Percentiles rank a stretch among this genome's conserved stretches.
Evolutionary conservation across 2,888 invertebrate species (phyloP).

Genomic region (Harpalus rufipes): DNA sequence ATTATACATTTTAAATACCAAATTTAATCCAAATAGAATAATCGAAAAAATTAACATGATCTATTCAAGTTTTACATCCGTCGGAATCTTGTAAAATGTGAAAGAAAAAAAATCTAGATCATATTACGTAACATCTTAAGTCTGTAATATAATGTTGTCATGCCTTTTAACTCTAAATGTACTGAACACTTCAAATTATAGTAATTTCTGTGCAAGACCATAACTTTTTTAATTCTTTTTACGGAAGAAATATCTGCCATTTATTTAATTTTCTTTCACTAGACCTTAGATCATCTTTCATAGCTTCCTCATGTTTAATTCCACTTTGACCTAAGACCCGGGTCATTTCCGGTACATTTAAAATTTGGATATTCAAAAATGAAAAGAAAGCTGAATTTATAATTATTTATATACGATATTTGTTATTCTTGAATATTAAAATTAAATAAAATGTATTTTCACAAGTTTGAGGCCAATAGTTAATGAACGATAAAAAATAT

Average conservation of each 20-base stretch:
- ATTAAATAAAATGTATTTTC: neutral
- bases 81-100: neutral
- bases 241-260: neutral
- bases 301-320: neutral
- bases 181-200: constrained; percentile 34
- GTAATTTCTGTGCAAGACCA: constrained; percentile 20
- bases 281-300: neutral
- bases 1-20: too few species aligned
- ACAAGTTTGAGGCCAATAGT: too few species aligned
- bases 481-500: too few species aligned
- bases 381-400: neutral
- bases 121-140: constrained; percentile 12
- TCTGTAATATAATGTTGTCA: constrained; percentile 11
- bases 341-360: neutral
- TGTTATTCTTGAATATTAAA: neutral
- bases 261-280: neutral
- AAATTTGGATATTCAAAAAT: neutral
- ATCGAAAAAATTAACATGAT: too few species aligned
- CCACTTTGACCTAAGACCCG: neutral
- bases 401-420: neutral
- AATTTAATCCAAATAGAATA: too few species aligned
- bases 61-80: neutral
- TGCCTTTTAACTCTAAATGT: neutral
- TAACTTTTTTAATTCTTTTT: neutral
- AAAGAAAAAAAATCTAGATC: constrained; percentile 2